These are phyloP conservation scores for Helicoverpa zea DNA, from an alignment of 1,140 invertebrate genomes.

Conservation along the genomic window DNA sequence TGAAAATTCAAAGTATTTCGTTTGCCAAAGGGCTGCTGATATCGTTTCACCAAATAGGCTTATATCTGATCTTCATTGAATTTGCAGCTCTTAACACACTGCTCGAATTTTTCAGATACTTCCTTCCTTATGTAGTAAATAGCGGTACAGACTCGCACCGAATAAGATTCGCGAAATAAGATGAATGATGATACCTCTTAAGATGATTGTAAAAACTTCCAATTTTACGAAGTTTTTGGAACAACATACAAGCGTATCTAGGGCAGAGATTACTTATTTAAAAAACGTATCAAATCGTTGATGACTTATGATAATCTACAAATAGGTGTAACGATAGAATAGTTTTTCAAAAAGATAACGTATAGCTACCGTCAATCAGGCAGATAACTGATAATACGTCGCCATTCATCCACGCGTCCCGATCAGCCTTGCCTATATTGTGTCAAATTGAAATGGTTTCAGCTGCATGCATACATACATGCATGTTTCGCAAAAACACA, in stretches of 20 bases:
- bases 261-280: too few species aligned
- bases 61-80: slow-evolving; percentile 1
- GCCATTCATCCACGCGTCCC: neutral
- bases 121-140: too few species aligned
- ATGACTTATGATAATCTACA: neutral
- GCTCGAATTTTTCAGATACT: neutral
- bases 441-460: slow-evolving; percentile 37
- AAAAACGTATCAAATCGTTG: too few species aligned
- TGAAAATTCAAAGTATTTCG: slow-evolving; percentile 6
- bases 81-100: neutral
- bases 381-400: neutral
- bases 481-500: slow-evolving; percentile 8
- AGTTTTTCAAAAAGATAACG: slow-evolving; percentile 4
- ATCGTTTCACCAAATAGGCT: slow-evolving; percentile 6
- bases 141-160: too few species aligned
- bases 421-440: slow-evolving; percentile 3
- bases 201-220: too few species aligned
- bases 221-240: too few species aligned
- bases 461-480: slow-evolving; percentile 8
- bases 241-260: too few species aligned
- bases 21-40: slow-evolving; percentile 18
- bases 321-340: neutral
- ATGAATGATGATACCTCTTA: too few species aligned
- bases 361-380: neutral
- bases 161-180: too few species aligned